Percentiles rank a stretch among this genome's conserved stretches.
Conservation (phyloP, 2,888 invertebrate genomes). For the Calameuta idolon region DNA sequence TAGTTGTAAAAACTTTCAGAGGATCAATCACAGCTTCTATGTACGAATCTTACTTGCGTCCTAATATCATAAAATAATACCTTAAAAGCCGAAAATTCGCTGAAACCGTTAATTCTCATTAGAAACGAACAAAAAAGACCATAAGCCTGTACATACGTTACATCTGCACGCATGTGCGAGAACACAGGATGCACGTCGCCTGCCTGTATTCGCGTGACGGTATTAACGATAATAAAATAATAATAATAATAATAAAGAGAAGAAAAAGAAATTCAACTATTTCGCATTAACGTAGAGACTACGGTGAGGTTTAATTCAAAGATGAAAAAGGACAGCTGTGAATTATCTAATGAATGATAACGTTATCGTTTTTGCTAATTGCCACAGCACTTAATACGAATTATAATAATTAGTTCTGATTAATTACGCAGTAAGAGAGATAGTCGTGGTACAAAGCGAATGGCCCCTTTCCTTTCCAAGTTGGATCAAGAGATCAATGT, state of each 20-base stretch:
- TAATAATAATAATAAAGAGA: not conserved
- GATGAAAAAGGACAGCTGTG: not conserved
- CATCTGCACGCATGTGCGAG: no score
- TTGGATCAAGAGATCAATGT: not conserved
- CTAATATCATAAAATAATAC: conserved; percentile 4
- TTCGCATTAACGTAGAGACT: not conserved
- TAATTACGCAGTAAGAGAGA: not conserved
- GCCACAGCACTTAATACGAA: not conserved
- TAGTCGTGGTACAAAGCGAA: not conserved
- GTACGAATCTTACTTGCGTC: not conserved
- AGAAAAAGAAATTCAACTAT: not conserved
- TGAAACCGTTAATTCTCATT: not conserved
- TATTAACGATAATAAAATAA: not conserved
- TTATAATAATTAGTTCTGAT: not conserved
- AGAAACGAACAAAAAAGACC: not conserved
- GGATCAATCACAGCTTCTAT: not conserved
- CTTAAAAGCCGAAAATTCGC: not conserved
- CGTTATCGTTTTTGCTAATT: not conserved
- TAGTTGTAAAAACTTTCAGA: not conserved
- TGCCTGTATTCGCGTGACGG: not conserved
- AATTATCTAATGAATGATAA: not conserved
- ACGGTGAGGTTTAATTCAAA: not conserved
- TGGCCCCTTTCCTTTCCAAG: not conserved
- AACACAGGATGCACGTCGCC: not conserved
- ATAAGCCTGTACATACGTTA: not conserved